phyloP scores from a whole-genome alignment of 1,140 invertebrate genomes.

The Drosophila nigromelanica region DNA sequence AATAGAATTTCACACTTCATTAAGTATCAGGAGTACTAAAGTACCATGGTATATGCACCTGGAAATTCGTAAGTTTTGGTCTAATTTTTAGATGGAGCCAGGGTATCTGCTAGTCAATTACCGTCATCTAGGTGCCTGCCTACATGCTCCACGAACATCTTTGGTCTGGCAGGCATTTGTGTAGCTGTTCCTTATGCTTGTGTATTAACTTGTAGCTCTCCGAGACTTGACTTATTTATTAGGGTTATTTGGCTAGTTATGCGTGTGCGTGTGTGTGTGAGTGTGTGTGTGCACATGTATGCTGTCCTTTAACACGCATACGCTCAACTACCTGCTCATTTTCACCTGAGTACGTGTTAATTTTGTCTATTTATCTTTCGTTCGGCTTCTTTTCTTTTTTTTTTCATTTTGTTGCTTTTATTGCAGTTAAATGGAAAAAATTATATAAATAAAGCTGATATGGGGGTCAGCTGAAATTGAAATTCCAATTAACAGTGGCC shows the following conservation, averaged over 20 bases:
- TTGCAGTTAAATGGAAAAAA: slow-evolving; percentile 25
- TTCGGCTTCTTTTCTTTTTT: slow-evolving; percentile 26
- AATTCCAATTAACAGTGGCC: slow-evolving; percentile 75
- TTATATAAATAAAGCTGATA: slow-evolving; percentile 13
- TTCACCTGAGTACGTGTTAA: slow-evolving; percentile 81
- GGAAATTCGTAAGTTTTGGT: no score
- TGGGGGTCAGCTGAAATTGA: slow-evolving; percentile 24
- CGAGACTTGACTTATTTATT: slow-evolving; percentile 76
- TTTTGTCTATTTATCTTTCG: slow-evolving; percentile 80
- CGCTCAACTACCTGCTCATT: slow-evolving; percentile 68
- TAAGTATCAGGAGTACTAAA: no score
- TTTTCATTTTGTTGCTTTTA: slow-evolving; percentile 26
- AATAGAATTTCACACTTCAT: no score
- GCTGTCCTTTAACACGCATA: slow-evolving; percentile 53
- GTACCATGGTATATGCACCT: no score
- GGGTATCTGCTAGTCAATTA: background rate
- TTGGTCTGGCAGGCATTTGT: slow-evolving; percentile 30
- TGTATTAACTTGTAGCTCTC: slow-evolving; percentile 46
- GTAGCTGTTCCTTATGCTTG: background rate
- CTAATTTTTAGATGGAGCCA: no score
- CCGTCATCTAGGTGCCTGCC: background rate
- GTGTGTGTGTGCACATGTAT: slow-evolving; percentile 40
- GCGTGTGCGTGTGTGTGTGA: slow-evolving; percentile 26
- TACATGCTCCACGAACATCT: slow-evolving; percentile 54
- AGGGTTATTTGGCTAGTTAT: slow-evolving; percentile 71